phyloP scores from a whole-genome alignment of 1,140 invertebrate species.

The Pantala flavescens region DNA sequence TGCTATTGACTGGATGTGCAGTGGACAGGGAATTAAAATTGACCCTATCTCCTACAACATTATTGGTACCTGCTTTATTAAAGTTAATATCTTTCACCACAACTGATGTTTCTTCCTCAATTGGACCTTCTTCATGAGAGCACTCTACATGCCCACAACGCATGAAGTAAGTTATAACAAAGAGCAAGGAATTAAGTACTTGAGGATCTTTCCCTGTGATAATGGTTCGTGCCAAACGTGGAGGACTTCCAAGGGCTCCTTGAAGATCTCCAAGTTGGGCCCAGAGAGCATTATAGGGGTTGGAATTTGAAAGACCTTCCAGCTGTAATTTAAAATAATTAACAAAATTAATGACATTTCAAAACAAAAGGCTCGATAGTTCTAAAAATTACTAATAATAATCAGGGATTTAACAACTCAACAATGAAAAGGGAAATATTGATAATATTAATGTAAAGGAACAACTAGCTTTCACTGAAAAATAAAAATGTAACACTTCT shows the following conservation, averaged over 20 bases:
- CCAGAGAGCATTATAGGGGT: constrained; percentile 71
- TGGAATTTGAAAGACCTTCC: constrained; percentile 28
- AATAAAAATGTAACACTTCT: too few species aligned
- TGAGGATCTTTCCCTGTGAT: constrained; percentile 55
- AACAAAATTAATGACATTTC: too few species aligned
- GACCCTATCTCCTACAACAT: not conserved
- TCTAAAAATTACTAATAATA: too few species aligned
- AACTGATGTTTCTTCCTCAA: not conserved
- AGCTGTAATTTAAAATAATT: too few species aligned
- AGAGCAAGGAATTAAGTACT: constrained; percentile 47
- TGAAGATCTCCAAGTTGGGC: constrained; percentile 74
- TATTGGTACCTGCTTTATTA: not conserved
- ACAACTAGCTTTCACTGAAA: too few species aligned
- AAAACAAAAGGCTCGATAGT: too few species aligned
- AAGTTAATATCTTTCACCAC: not conserved
- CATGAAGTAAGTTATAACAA: constrained; percentile 69
- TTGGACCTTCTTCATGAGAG: constrained; percentile 6
- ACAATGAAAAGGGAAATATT: too few species aligned
- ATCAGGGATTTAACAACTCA: too few species aligned
- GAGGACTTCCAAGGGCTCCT: constrained; percentile 66
- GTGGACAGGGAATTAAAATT: not conserved
- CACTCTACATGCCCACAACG: constrained; percentile 56
- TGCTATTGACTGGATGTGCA: not conserved
- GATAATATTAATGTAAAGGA: too few species aligned
- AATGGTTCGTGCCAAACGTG: constrained; percentile 63